phyloP scores from a whole-genome alignment of 2,113 vertebrate genomes.

The Lanius ludovicianus region DNA sequence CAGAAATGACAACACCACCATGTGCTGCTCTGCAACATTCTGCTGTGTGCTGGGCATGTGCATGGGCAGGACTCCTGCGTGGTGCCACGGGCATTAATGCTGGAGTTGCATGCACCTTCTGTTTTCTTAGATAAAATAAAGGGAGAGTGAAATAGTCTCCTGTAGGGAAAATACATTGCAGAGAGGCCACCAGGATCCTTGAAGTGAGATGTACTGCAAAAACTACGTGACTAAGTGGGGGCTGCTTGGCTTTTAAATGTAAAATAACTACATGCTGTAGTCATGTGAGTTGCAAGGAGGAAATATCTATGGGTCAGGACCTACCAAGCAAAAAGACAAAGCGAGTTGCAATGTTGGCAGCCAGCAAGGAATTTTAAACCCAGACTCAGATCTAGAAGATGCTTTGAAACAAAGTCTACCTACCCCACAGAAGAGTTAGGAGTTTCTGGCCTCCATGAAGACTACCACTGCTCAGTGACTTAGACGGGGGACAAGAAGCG shows the following conservation, averaged over 20 bases:
- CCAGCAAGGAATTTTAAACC: not conserved
- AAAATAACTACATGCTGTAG: not conserved
- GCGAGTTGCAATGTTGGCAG: not conserved
- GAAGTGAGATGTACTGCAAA: not conserved
- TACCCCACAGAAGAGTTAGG: not conserved
- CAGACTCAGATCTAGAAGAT: not conserved
- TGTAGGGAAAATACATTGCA: not conserved
- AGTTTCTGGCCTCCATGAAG: not conserved
- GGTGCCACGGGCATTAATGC: fast-evolving
- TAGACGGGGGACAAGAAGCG: not conserved
- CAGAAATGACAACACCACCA: not conserved
- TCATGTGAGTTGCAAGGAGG: not conserved
- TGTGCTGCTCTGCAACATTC: not conserved
- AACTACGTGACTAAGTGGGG: not conserved
- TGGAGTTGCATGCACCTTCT: not conserved
- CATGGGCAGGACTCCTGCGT: fast-evolving
- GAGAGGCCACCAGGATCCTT: not conserved
- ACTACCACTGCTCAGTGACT: not conserved
- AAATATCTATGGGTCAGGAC: not conserved
- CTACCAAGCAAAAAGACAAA: not conserved
- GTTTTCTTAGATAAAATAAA: not conserved
- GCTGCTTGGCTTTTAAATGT: not conserved
- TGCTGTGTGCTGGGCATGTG: fast-evolving
- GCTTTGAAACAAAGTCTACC: not conserved
- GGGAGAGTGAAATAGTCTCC: not conserved